A percentile compares a stretch with the other conserved stretches of the same genome.
phyloP scores from a whole-genome alignment of 2,888 invertebrate genomes.

The Melanchra persicariae region DNA sequence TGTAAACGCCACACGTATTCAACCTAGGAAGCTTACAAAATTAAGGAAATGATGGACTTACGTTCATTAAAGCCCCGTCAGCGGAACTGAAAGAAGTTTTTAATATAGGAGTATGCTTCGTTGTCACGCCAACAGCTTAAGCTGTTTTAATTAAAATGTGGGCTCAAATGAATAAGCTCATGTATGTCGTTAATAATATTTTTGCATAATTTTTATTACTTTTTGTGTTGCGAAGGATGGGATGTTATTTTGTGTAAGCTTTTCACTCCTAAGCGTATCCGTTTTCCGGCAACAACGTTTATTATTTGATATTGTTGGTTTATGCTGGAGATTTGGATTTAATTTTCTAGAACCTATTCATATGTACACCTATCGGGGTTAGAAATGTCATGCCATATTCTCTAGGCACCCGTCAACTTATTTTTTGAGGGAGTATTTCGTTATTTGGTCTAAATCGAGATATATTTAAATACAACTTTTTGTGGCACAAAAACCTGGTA shows the following conservation, averaged over 20 bases:
- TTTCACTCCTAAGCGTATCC: background rate
- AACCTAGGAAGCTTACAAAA: constrained; percentile 42
- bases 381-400: background rate
- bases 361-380: background rate
- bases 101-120: constrained; percentile 58
- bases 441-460: background rate
- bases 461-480: background rate
- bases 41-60: constrained; percentile 53
- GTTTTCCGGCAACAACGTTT: background rate
- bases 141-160: constrained; percentile 64
- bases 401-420: background rate
- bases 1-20: constrained; percentile 34
- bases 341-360: background rate
- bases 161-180: constrained; percentile 57
- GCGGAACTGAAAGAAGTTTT: constrained; percentile 56
- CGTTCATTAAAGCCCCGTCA: constrained; percentile 55
- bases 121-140: constrained; percentile 55
- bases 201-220: constrained; percentile 50
- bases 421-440: background rate
- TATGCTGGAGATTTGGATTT: background rate
- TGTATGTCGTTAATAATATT: constrained; percentile 57
- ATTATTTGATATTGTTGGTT: background rate
- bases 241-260: constrained; percentile 25
- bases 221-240: constrained; percentile 32
- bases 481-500: background rate